Conservation (phyloP, 2,797 vertebrate genomes). For the Miichthys miiuy region DNA sequence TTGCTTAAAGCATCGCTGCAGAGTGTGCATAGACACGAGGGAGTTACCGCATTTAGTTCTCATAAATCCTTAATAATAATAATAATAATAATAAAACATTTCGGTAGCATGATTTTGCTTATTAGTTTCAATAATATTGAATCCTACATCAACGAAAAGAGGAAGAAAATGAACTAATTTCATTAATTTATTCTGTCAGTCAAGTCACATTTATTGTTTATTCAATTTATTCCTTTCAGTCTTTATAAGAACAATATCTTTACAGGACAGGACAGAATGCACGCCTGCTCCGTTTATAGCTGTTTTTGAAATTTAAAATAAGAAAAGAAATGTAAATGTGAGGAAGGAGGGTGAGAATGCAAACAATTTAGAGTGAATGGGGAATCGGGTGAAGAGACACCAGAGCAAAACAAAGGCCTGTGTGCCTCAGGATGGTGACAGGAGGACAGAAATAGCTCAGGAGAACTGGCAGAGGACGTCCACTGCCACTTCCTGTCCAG, state of each 20-base stretch:
- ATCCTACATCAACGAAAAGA: not conserved
- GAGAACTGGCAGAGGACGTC: conserved; percentile 38
- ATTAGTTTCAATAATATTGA: not conserved
- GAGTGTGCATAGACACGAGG: not conserved
- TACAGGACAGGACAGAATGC: not conserved
- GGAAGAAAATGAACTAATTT: not conserved
- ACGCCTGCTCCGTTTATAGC: not conserved
- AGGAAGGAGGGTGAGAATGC: not conserved
- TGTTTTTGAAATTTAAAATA: not conserved
- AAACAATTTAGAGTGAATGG: conserved; percentile 6
- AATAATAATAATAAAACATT: not conserved
- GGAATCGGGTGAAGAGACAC: not conserved
- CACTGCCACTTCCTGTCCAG: conserved; percentile 44
- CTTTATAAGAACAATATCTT: not conserved
- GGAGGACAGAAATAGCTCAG: conserved; percentile 52
- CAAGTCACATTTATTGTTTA: not conserved
- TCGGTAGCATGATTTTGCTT: not conserved
- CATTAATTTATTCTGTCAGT: conserved; percentile 9
- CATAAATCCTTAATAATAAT: not conserved
- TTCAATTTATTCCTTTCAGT: not conserved
- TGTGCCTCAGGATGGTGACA: conserved; percentile 43
- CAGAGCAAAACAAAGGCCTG: conserved; percentile 36
- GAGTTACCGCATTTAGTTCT: conserved; percentile 8
- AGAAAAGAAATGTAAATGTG: conserved; percentile 16
- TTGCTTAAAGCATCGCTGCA: conserved; percentile 3